Percentiles rank a stretch among this genome's conserved stretches.
These are phyloP conservation scores for Nineta flava DNA, from an alignment of 2,888 invertebrate species.

Conservation along the genomic window DNA sequence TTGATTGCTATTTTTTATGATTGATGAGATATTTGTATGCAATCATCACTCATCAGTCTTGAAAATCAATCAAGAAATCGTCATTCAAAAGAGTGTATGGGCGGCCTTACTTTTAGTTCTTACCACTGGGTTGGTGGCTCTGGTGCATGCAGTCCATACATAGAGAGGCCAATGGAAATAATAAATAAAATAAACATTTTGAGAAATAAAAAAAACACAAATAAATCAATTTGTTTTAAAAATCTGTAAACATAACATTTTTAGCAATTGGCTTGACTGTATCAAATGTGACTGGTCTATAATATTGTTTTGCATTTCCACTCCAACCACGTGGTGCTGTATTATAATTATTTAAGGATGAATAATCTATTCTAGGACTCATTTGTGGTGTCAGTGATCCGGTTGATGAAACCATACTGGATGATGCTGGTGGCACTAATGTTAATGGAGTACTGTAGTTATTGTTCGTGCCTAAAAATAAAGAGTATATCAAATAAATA, in stretches of 20 bases:
- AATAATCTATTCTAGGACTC: slow-evolving; percentile 11
- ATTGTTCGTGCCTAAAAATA: slow-evolving; percentile 5
- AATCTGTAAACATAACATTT: slow-evolving; percentile 32
- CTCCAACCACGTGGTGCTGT: slow-evolving; percentile 75
- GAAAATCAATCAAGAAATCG: too few relatives aligned
- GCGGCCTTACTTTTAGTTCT: too few relatives aligned
- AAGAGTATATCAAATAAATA: too few relatives aligned
- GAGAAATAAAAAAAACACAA: too few relatives aligned
- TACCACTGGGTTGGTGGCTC: too few relatives aligned
- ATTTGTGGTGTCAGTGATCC: slow-evolving; percentile 7
- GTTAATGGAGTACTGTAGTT: slow-evolving; percentile 8
- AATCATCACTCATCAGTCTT: too few relatives aligned
- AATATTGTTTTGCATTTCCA: slow-evolving; percentile 43
- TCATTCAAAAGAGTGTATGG: too few relatives aligned
- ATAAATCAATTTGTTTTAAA: slow-evolving; percentile 22
- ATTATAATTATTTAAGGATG: slow-evolving; percentile 51
- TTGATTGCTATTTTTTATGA: too few relatives aligned
- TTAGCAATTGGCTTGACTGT: slow-evolving; percentile 17
- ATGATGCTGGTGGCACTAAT: slow-evolving; percentile 6
- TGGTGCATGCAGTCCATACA: too few relatives aligned
- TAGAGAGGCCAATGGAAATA: too few relatives aligned
- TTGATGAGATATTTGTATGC: too few relatives aligned
- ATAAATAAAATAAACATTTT: too few relatives aligned
- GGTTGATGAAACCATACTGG: background rate
- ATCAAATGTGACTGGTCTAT: slow-evolving; percentile 58